Percentiles rank a stretch among this genome's conserved stretches.
Conservation (phyloP, 2,888 invertebrate species). For the Zele albiditarsus region DNA sequence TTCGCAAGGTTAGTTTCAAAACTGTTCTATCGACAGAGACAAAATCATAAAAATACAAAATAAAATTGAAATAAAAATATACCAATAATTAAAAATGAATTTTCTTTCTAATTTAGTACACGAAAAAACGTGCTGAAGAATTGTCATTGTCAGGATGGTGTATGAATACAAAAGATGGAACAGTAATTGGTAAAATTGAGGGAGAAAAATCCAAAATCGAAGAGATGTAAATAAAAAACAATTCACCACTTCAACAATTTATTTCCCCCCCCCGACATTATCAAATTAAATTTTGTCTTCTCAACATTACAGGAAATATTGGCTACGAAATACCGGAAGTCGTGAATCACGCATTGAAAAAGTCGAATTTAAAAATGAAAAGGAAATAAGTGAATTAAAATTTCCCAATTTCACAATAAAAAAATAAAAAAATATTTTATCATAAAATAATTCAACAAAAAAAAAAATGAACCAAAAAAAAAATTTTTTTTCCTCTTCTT, state of each 20-base stretch:
- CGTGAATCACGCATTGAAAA: conserved; percentile 84
- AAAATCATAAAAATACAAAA: neutral
- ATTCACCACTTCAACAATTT: no score
- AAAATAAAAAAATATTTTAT: conserved; percentile 47
- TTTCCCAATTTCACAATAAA: conserved; percentile 75
- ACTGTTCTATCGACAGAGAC: neutral
- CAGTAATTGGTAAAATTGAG: conserved; percentile 80
- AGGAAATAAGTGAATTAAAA: conserved; percentile 75
- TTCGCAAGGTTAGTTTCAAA: conserved; percentile 67
- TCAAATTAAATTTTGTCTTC: neutral
- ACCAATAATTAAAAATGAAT: no score
- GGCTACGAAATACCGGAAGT: conserved; percentile 82
- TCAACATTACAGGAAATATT: conserved; percentile 75
- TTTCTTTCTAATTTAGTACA: conserved; percentile 74
- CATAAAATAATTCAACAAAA: neutral
- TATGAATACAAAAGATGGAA: conserved; percentile 80
- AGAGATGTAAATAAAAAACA: conserved; percentile 75
- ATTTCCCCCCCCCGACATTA: no score
- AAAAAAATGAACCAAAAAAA: neutral
- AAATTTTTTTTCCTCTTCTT: no score
- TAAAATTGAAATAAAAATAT: conserved; percentile 24
- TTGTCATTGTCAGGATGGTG: conserved; percentile 83
- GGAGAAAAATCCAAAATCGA: conserved; percentile 77
- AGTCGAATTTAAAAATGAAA: conserved; percentile 80
- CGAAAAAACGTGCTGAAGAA: conserved; percentile 78